These are phyloP conservation scores for Linyphia triangularis DNA, from an alignment of 2,888 invertebrate species.

Conservation along the genomic window DNA sequence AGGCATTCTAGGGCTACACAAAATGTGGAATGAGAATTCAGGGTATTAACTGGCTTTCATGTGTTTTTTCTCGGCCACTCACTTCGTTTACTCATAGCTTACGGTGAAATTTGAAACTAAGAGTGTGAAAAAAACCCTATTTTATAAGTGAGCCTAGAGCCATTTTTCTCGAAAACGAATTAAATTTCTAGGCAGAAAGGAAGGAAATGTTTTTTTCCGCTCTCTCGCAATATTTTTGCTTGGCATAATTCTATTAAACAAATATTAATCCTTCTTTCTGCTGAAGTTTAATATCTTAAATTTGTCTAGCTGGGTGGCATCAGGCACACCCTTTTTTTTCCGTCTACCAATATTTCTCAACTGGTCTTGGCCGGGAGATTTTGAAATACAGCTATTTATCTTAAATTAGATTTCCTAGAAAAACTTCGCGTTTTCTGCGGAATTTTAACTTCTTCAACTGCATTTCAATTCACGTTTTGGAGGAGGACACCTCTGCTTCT, in stretches of 20 bases:
- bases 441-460: conserved; percentile 44
- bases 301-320: conserved; percentile 38
- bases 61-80: conserved; percentile 57
- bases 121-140: conserved; percentile 41
- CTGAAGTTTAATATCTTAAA: conserved; percentile 54
- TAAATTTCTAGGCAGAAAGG: conserved; percentile 31
- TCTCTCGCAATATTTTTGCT: conserved; percentile 61
- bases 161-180: conserved; percentile 42
- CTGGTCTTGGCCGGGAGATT: conserved; percentile 3
- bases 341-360: background rate
- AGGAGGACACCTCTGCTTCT: background rate
- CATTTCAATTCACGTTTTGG: conserved; percentile 14
- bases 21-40: conserved; percentile 41
- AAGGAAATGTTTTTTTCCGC: conserved; percentile 31
- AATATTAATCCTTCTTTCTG: conserved; percentile 59
- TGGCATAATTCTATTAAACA: conserved; percentile 62
- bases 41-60: conserved; percentile 65
- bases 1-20: conserved; percentile 23
- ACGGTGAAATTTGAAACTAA: conserved; percentile 62
- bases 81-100: conserved; percentile 38
- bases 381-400: conserved; percentile 61
- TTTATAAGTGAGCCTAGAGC: conserved; percentile 31
- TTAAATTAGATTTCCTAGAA: conserved; percentile 50
- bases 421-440: background rate
- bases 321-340: conserved; percentile 24